These are phyloP conservation scores for Benthosema pterotum DNA, from an alignment of 2,797 vertebrate genomes.

Conservation along the genomic window DNA sequence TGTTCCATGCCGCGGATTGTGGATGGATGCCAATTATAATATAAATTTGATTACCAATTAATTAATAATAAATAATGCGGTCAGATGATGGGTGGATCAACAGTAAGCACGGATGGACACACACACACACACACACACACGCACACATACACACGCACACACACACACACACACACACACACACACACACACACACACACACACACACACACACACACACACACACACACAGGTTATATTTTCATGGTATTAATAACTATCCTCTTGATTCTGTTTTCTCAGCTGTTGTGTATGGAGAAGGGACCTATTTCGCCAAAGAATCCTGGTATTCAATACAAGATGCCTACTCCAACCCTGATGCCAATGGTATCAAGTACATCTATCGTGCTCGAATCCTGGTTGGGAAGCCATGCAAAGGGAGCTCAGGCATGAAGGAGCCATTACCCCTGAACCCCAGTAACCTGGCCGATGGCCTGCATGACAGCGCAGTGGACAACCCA, in stretches of 20 bases:
- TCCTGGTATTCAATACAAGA: slow-evolving; percentile 59
- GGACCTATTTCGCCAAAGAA: slow-evolving; percentile 65
- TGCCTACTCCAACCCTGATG: slow-evolving; percentile 51
- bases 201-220: not conserved
- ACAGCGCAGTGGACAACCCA: slow-evolving; percentile 59
- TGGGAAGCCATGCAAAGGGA: slow-evolving; percentile 51
- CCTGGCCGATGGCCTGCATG: slow-evolving; percentile 48
- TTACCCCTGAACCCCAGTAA: slow-evolving; percentile 40
- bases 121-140: no score
- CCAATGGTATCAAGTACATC: slow-evolving; percentile 53
- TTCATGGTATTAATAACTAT: not conserved
- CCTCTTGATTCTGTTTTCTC: slow-evolving; percentile 12
- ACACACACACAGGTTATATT: not conserved
- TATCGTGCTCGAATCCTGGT: slow-evolving; percentile 61
- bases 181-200: no score
- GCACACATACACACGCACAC: no score
- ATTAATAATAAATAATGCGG: no score
- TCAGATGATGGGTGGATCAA: no score
- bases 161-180: no score
- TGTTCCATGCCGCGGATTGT: no score
- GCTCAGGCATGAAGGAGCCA: slow-evolving; percentile 43
- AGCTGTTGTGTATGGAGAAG: slow-evolving; percentile 53
- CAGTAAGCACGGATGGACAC: no score
- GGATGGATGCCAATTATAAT: no score
- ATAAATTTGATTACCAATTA: no score